Percentiles rank a stretch among this genome's conserved stretches.
These are phyloP conservation scores for Corythornis leucogaster DNA, from an alignment of 2,797 vertebrate genomes.

Conservation along the genomic window DNA sequence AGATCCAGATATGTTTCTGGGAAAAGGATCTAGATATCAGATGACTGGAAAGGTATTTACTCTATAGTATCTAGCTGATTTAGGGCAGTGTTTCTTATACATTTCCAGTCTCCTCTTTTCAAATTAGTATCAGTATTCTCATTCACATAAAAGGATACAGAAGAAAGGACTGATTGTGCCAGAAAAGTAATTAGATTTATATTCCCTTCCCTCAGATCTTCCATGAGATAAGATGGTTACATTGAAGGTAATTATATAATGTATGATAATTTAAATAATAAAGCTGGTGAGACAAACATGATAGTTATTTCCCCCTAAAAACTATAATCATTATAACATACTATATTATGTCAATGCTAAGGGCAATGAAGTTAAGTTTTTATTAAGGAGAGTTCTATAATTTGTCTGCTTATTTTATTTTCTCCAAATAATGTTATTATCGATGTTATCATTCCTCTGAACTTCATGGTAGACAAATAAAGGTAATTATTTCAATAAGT, in stretches of 20 bases:
- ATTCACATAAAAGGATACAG: conserved; percentile 34
- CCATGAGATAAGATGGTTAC: conserved; percentile 33
- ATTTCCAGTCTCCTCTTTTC: background rate
- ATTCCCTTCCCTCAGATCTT: conserved; percentile 30
- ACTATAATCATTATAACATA: background rate
- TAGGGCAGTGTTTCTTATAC: background rate
- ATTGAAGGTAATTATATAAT: conserved; percentile 38
- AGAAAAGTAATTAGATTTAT: conserved; percentile 42
- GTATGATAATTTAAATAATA: conserved; percentile 52
- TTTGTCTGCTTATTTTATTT: conserved; percentile 41
- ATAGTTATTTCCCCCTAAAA: conserved; percentile 32
- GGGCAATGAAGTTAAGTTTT: conserved; percentile 27
- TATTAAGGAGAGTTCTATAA: conserved; percentile 38
- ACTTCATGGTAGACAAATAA: conserved; percentile 41
- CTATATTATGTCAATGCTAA: conserved; percentile 39
- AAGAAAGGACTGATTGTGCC: conserved; percentile 17
- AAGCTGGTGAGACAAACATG: conserved; percentile 40
- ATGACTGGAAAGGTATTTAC: background rate
- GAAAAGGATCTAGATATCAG: background rate
- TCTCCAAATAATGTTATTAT: conserved; percentile 25
- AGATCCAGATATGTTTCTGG: background rate
- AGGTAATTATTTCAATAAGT: conserved; percentile 37
- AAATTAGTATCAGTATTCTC: conserved; percentile 15
- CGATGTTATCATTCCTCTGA: conserved; percentile 33
- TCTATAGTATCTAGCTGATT: background rate